Conservation (phyloP, 2,888 invertebrate species). For the Plebejus melissa region DNA sequence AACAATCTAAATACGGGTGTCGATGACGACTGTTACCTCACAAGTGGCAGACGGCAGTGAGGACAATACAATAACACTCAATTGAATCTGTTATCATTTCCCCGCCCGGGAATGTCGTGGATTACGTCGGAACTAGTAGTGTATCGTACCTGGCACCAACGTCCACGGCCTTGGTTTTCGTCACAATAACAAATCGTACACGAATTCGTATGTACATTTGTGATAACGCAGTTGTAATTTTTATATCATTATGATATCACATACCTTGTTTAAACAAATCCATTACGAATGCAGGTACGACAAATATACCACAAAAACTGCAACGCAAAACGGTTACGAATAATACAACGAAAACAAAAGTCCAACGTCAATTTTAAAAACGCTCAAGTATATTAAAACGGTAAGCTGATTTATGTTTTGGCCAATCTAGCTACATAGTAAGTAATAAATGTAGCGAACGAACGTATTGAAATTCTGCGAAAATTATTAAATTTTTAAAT, state of each 20-base stretch:
- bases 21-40: conserved; percentile 28
- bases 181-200: conserved; percentile 38
- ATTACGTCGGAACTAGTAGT: conserved; percentile 44
- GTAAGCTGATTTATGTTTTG: background rate
- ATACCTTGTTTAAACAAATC: conserved; percentile 59
- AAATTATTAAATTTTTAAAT: background rate
- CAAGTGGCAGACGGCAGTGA: conserved; percentile 29
- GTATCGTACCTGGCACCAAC: conserved; percentile 64
- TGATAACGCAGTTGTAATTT: background rate
- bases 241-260: conserved; percentile 32
- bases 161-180: conserved; percentile 70
- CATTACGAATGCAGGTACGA: conserved; percentile 42
- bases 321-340: conserved; percentile 33
- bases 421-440: background rate
- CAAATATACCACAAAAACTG: conserved; percentile 28
- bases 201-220: background rate
- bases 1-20: conserved; percentile 26
- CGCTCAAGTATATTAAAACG: background rate
- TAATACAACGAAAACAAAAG: conserved; percentile 21
- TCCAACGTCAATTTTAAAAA: background rate
- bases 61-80: conserved; percentile 5
- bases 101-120: conserved; percentile 54
- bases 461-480: background rate
- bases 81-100: conserved; percentile 54
- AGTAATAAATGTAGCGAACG: background rate